Evolutionary conservation across 2,113 vertebrate species (phyloP).

Genomic region (Vireo altiloquus): DNA sequence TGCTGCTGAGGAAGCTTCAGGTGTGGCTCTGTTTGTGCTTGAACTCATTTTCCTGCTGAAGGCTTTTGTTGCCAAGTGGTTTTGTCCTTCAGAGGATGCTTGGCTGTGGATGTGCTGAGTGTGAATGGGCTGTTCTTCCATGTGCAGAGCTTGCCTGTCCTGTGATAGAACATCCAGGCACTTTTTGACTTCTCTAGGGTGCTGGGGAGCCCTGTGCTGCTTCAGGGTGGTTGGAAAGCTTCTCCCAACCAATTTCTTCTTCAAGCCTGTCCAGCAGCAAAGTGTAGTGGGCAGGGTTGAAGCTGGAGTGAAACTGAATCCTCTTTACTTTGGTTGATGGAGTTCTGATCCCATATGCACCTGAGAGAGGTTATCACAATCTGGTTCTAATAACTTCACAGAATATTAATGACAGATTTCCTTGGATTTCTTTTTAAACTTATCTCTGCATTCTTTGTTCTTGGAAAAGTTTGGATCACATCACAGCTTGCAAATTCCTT

Average conservation of each 20-base stretch:
- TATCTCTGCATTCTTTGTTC: conserved; percentile 35
- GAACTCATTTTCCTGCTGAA: not conserved
- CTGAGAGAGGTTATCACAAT: not conserved
- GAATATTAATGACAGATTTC: not conserved
- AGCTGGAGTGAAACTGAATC: not conserved
- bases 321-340: not conserved
- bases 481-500: not conserved
- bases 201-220: not conserved
- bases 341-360: not conserved
- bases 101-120: not conserved
- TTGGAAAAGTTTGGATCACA: not conserved
- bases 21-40: not conserved
- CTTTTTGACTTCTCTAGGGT: not conserved
- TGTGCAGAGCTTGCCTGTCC: not conserved
- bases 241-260: not conserved
- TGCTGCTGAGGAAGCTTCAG: not conserved
- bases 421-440: not conserved
- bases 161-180: rapidly evolving
- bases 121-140: not conserved
- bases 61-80: not conserved
- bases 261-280: not conserved
- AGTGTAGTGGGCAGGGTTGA: not conserved
- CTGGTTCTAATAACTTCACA: not conserved
- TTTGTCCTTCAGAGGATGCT: not conserved
- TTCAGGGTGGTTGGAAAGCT: not conserved